Conservation (phyloP, 2,797 vertebrate species). For the Oreonectes daqikongensis region DNA sequence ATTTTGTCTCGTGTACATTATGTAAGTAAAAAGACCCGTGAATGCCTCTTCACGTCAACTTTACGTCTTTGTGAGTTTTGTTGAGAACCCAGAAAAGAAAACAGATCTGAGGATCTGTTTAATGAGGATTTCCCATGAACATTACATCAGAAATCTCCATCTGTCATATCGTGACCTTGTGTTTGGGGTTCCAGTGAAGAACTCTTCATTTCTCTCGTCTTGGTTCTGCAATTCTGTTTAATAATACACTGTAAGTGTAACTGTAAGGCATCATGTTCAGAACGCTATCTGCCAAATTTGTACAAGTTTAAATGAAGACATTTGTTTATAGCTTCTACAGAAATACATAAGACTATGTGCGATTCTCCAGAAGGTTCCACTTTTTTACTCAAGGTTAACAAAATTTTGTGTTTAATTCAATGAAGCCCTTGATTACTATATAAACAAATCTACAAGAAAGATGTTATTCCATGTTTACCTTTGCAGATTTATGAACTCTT, state of each 20-base stretch:
- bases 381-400: background rate
- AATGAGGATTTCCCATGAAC: background rate
- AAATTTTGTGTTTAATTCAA: background rate
- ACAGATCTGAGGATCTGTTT: no score
- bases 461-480: background rate
- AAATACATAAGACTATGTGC: background rate
- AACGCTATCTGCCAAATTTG: background rate
- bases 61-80: background rate
- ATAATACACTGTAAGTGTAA: background rate
- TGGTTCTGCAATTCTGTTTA: constrained; percentile 13
- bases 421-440: background rate
- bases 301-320: background rate
- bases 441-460: background rate
- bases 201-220: background rate
- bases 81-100: background rate
- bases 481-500: background rate
- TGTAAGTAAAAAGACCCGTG: background rate
- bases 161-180: constrained; percentile 1
- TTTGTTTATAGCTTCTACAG: constrained; percentile 11
- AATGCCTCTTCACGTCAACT: background rate
- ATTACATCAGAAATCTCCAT: background rate
- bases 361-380: background rate
- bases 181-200: background rate
- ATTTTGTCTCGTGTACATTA: background rate
- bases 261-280: background rate